Base-by-base conservation (phyloP, 2,797 vertebrate species). In the Typhlichthys eigenmanni region DNA sequence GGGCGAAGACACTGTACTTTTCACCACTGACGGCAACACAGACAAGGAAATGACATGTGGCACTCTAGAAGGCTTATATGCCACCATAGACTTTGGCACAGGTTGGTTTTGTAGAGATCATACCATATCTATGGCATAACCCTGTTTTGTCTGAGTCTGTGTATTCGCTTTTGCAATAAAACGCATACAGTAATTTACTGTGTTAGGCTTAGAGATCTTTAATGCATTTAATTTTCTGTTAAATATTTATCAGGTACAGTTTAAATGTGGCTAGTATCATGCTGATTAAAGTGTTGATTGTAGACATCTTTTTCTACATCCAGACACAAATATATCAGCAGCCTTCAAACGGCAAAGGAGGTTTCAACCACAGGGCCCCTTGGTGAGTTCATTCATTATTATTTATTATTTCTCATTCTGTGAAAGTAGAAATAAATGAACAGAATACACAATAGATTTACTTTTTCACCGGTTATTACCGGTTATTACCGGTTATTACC, bases 61-160 rank as follows among this genome's bases (percentile, higher is more conserved):
- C 47, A 92, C 93, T 0, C 88, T 99, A 68, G 78, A 94, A 61
- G 96, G 95, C 32, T 85, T 98, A 54, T 97, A 96, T 0, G 89
- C 95, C 78, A 99, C 98, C 0, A 4, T 98, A 0, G 97, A 99
- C 85, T 99, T 99, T 8, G 96, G 97, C 55, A 95, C 95, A 91
- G 95, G 98, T 99, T 69, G 69, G 1, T 6, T 34, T 12, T 47
- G 10, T 43, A 32, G 11, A 14, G 60, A 47, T 1, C 7, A 43
- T 43, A 43, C 38, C 24, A 29, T 29, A 29, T 43, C 38, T 43
- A 43, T 43, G 38, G 38, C 38, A 43, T 43, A 8, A 9, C 7
- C 38, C 38, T 9, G 38, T 43, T 43, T 43, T 43, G 9, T 43
- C 38, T 38, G 38, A 38, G 38, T 38, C 38, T 29, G 38, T 9